Conservation (phyloP, 2,888 invertebrate genomes). For the Epicampocera succincta region DNA sequence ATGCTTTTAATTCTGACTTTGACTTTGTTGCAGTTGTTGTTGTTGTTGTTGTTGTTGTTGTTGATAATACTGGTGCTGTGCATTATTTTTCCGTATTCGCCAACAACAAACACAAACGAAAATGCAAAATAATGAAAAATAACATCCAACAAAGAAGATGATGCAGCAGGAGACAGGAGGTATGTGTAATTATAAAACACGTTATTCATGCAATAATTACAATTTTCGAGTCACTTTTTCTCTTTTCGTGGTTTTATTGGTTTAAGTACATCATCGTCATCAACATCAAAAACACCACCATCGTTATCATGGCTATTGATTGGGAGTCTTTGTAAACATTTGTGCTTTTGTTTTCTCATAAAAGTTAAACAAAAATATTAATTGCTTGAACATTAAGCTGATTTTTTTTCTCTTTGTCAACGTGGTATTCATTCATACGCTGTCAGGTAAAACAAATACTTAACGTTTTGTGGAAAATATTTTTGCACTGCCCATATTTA, state of each 20-base stretch:
- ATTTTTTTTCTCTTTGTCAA: slow-evolving; percentile 2
- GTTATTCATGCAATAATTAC: slow-evolving; percentile 71
- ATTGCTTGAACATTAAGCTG: slow-evolving; percentile 55
- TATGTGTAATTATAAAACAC: slow-evolving; percentile 72
- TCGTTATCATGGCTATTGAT: slow-evolving; percentile 44
- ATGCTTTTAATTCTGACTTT: slow-evolving; percentile 51
- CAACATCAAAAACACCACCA: slow-evolving; percentile 34
- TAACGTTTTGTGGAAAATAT: not conserved
- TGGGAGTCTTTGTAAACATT: slow-evolving; percentile 26
- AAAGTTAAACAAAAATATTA: slow-evolving; percentile 51
- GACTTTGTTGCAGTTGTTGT: slow-evolving; percentile 37
- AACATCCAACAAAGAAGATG: slow-evolving; percentile 3
- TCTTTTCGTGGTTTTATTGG: slow-evolving; percentile 54
- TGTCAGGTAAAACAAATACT: too few species aligned
- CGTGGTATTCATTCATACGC: slow-evolving; percentile 3
- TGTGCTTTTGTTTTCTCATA: slow-evolving; percentile 43
- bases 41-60: slow-evolving; percentile 15
- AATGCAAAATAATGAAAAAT: slow-evolving; percentile 51
- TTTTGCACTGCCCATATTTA: not conserved
- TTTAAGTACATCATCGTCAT: slow-evolving; percentile 57
- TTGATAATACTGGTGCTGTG: slow-evolving; percentile 41
- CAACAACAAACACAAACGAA: slow-evolving; percentile 9
- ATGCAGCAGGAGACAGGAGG: slow-evolving; percentile 18
- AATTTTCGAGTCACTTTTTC: slow-evolving; percentile 64
- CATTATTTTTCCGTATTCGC: slow-evolving; percentile 37